These are phyloP conservation scores for Caenorhabditis sp. DNA, from an alignment of 2,888 invertebrate genomes.

Conservation along the genomic window DNA sequence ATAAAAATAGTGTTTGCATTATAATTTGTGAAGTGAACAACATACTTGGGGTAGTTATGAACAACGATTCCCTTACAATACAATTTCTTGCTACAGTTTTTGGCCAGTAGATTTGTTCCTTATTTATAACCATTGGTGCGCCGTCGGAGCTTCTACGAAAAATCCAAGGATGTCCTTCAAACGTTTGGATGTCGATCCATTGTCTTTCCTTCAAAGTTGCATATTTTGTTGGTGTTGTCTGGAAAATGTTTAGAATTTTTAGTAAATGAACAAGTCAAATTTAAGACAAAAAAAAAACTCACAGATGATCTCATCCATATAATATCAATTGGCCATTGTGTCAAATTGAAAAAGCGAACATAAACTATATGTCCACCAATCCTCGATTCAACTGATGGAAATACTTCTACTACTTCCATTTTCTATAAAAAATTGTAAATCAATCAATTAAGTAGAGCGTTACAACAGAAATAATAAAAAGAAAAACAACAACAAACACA, in stretches of 20 bases:
- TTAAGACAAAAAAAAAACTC: neutral
- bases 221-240: slow-evolving; percentile 28
- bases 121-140: slow-evolving; percentile 9
- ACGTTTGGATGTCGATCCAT: slow-evolving; percentile 30
- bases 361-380: neutral
- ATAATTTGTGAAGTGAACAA: neutral
- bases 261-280: neutral
- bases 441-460: neutral
- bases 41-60: slow-evolving; percentile 12
- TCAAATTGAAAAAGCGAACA: slow-evolving; percentile 24
- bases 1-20: slow-evolving; percentile 5
- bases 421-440: neutral
- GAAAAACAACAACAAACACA: neutral
- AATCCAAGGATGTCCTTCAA: slow-evolving; percentile 28
- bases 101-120: slow-evolving; percentile 19
- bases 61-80: slow-evolving; percentile 4
- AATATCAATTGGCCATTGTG: slow-evolving; percentile 11
- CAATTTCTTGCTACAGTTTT: slow-evolving; percentile 7
- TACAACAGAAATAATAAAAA: neutral
- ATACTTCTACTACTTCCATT: neutral
- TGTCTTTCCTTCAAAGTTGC: slow-evolving; percentile 10
- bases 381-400: neutral
- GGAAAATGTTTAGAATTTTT: neutral
- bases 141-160: slow-evolving; percentile 20
- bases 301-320: slow-evolving; percentile 26